A percentile compares a stretch with the other conserved stretches of the same genome.
Evolutionary conservation across 1,140 invertebrate genomes (phyloP).

Genomic region (Drosophila nebulosa): DNA sequence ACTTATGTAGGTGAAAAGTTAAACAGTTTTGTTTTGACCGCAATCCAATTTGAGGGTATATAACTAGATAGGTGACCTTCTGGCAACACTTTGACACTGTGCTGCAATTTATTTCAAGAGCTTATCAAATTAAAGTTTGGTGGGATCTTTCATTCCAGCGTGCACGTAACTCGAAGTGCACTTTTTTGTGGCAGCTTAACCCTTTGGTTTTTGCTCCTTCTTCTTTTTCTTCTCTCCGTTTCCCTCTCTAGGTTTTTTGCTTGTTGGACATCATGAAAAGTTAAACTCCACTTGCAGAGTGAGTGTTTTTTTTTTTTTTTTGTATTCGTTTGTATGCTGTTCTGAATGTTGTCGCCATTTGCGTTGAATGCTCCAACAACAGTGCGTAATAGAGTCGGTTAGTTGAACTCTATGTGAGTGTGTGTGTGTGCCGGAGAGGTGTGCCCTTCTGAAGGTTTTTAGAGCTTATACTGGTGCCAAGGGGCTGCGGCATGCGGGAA

Average conservation of each 20-base stretch:
- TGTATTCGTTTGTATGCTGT: constrained; percentile 3
- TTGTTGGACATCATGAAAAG: constrained; percentile 46
- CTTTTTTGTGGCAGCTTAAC: constrained; percentile 68
- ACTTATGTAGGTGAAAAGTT: not conserved
- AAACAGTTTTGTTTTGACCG: constrained; percentile 2
- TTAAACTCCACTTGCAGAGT: constrained; percentile 34
- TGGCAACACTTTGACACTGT: constrained; percentile 28
- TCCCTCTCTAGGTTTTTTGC: constrained; percentile 19
- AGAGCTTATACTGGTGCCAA: not conserved
- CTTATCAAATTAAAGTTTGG: constrained; percentile 75
- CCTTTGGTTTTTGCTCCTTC: constrained; percentile 36
- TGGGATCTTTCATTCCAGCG: constrained; percentile 53
- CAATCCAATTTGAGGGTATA: not conserved
- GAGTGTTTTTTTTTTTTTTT: constrained; percentile 27
- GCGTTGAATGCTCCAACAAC: constrained; percentile 57
- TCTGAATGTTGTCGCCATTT: constrained; percentile 71
- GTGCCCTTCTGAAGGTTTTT: not conserved
- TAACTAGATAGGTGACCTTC: not conserved
- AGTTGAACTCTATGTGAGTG: constrained; percentile 28
- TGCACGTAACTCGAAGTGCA: constrained; percentile 30
- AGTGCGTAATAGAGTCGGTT: constrained; percentile 71
- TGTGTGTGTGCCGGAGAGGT: not conserved
- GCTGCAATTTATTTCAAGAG: constrained; percentile 61
- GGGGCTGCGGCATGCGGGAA: not conserved
- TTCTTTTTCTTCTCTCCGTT: not conserved